Base-by-base conservation (phyloP, 2,113 vertebrate species). In the Carassius auratus region DNA sequence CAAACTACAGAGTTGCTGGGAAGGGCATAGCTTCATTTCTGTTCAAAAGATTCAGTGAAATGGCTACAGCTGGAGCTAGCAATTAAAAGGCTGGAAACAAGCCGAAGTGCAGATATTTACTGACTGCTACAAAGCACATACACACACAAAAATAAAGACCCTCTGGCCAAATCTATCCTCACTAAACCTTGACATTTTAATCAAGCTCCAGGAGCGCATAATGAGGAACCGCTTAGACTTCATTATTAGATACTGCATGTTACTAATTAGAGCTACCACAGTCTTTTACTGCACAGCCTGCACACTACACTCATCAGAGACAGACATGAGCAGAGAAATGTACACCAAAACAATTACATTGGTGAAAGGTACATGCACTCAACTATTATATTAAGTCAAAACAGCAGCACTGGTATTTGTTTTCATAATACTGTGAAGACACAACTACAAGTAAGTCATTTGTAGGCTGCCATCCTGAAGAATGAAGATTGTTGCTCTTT, bases 141-240 rank as follows among this genome's bases (percentile, higher is more conserved):
- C 86, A 89, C 84, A 71, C 48, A 86, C 17, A 85, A 45, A 59
- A 80, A 76, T 82, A 81, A 86, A 86, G 59, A 83, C 73, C 87
- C 80, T 80, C 84, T 42, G 61, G 81, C 84, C 81, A 81, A 64
- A 88, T 76, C 75, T 84, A 66, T 59, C 82, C 78, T 86, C 88
- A 91, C 86, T 83, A 93, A 95, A 95, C 92, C 91, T 90, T 61
- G 89, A 93, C 91, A 91, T 93, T 95, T 95, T 95, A 95, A 95
- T 95, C 94, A 94, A 92, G 92, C 92, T 91, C 91, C 92, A 92
- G 91, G 91, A 93, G 92, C 89, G 90, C 89, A 92, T 94, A 94
- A 94, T 94, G 92, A 95, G 92, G 92, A 91, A 87, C 87, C 90
- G 89, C 91, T 93, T 93, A 92, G 92, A 92, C 92, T 84, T 86